phyloP scores from a whole-genome alignment of 2,113 vertebrate genomes.

The Laticauda colubrina region DNA sequence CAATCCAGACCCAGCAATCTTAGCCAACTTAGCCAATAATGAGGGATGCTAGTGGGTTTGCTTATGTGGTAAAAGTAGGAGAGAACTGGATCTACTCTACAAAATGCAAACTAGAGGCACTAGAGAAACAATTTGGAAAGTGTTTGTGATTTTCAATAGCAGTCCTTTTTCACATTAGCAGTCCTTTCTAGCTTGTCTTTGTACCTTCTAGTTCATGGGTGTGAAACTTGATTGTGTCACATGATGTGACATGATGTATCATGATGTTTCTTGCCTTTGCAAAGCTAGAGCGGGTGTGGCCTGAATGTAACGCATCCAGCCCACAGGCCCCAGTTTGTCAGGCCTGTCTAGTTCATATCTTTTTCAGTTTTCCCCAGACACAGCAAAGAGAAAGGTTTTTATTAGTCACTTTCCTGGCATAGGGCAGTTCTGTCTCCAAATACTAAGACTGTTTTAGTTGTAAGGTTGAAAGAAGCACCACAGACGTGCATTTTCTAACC shows the following conservation, averaged over 20 bases:
- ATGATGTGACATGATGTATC: too few species aligned
- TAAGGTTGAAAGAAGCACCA: neutral
- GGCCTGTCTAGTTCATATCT: too few species aligned
- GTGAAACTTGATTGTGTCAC: too few species aligned
- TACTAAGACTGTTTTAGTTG: neutral
- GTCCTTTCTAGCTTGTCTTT: neutral
- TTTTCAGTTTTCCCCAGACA: neutral
- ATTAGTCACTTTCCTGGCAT: neutral
- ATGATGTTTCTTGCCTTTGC: too few species aligned
- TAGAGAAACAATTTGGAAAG: neutral
- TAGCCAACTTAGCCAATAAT: neutral
- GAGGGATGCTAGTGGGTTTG: neutral
- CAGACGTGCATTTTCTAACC: neutral
- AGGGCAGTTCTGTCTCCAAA: neutral
- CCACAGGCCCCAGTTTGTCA: too few species aligned
- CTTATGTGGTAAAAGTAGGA: neutral
- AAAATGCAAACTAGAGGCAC: neutral
- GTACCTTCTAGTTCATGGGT: neutral
- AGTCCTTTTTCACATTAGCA: neutral
- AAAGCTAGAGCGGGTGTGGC: too few species aligned
- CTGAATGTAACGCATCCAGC: too few species aligned
- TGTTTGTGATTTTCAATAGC: neutral
- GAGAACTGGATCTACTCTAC: neutral
- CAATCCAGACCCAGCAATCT: neutral
- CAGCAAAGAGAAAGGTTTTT: neutral